Evolutionary conservation across 2,797 vertebrate genomes (phyloP).

Genomic region (Columba guinea): DNA sequence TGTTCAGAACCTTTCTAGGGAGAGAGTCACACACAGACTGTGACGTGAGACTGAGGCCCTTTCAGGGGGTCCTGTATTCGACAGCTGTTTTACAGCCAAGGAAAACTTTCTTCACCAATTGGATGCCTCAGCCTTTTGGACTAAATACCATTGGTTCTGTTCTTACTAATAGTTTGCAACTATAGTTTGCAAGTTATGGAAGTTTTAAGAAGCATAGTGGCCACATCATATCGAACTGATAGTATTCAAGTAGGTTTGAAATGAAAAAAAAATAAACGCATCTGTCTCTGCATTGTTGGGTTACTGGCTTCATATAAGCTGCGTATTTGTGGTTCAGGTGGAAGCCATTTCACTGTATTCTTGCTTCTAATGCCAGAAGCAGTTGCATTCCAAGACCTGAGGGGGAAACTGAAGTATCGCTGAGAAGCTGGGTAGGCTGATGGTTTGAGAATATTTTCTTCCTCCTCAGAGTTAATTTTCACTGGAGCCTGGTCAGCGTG

Average conservation of each 20-base stretch:
- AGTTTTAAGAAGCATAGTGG: neutral
- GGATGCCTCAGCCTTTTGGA: neutral
- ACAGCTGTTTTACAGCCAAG: neutral
- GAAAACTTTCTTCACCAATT: neutral
- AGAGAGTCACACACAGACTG: neutral
- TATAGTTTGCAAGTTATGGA: neutral
- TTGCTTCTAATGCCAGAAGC: neutral
- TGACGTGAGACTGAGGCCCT: neutral
- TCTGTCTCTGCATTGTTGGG: fast-evolving
- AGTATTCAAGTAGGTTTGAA: neutral
- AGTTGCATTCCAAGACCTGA: neutral
- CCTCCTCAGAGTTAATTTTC: neutral
- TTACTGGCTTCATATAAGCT: neutral
- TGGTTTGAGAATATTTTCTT: neutral
- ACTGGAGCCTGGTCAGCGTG: neutral
- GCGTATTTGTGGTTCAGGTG: neutral
- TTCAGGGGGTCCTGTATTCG: neutral
- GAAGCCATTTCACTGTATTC: neutral
- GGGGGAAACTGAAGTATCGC: neutral
- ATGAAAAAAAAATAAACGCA: neutral
- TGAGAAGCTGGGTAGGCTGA: neutral
- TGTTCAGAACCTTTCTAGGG: neutral
- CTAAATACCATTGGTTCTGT: neutral
- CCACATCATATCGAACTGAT: neutral
- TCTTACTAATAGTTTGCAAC: neutral